Percentiles rank a stretch among this genome's conserved stretches.
Conservation (phyloP, 2,888 invertebrate species). For the Caenorhabditis zanzibari region DNA sequence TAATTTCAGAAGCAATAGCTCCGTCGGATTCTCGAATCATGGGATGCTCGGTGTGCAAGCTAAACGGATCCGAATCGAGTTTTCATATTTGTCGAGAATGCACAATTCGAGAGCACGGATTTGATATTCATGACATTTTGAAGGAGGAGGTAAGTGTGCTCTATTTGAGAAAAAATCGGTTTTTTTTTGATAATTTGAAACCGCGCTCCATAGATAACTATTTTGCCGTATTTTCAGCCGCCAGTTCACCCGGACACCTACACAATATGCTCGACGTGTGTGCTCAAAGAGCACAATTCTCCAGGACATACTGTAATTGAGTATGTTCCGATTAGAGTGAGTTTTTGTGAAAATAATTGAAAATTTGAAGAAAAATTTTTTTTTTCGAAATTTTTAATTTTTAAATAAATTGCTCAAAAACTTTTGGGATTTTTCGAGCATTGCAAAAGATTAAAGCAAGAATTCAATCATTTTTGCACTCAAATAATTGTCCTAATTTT, state of each 20-base stretch:
- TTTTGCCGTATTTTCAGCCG: neutral
- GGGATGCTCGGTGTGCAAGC: slow-evolving; percentile 14
- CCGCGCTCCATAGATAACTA: neutral
- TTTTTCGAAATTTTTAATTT: no score
- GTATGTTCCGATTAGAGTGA: slow-evolving; percentile 26
- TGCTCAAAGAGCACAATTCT: slow-evolving; percentile 23
- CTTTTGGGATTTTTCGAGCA: no score
- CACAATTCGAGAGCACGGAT: slow-evolving; percentile 20
- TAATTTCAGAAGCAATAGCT: slow-evolving; percentile 28
- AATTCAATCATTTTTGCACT: no score
- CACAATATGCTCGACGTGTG: slow-evolving; percentile 41
- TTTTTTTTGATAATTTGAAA: neutral
- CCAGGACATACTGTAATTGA: slow-evolving; percentile 14
- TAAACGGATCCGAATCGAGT: slow-evolving; percentile 21
- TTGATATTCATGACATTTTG: slow-evolving; percentile 24
- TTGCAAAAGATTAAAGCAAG: no score
- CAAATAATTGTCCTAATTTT: no score
- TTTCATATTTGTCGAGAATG: slow-evolving; percentile 57
- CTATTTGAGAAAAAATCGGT: neutral
- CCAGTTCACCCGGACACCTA: slow-evolving; percentile 22
- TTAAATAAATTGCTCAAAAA: no score
- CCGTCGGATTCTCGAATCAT: slow-evolving; percentile 25
- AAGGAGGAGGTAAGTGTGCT: neutral
- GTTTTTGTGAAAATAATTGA: slow-evolving; percentile 14
- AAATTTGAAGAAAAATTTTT: neutral